Base-by-base conservation (phyloP, 1,140 invertebrate species). In the Bathynomus jamesi region DNA sequence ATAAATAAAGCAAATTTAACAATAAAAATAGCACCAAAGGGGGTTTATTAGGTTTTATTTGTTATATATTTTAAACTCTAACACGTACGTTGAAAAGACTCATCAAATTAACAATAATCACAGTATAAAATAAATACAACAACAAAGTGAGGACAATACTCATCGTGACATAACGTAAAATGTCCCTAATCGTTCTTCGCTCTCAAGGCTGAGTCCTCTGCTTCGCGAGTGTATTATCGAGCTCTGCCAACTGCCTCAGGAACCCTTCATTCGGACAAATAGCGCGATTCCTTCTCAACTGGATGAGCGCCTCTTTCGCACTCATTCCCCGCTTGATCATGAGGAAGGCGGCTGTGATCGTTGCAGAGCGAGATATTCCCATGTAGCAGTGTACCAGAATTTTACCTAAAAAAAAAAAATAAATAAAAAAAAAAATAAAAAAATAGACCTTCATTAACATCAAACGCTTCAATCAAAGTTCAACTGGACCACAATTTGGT, bases 181-280 rank as follows among this genome's bases (percentile, higher is more conserved):
- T 53, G 21, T 5, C 21, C 2, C 40, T 53, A 53, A 11, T 21
- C 11, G 40, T 21, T 53, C 13, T 21, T 11, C 11, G 21, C 11
- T 53, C 21, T 53, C 40, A 53, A 11, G 40, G 11, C 5, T 53
- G 40, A 2, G 62, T 61, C 27, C 77, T 69, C 29, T 78, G 70
- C 60, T 70, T 61, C 8, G 70, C 28, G n/a, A 78, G 72, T 24
- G 75, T 80, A 63, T 79, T 86, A 80, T 91, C 89, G 28, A 92
- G 83, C 66, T 86, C 84, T 32, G 88, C 88, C 53, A 94, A 81
- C 78, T 94, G 91, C 60, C 86, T 85, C 67, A 93, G 82, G 83
- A 94, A 94, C 60, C 91, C 91, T 77, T 88, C 84, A 78, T 94
- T 94, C 32, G 91, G 91, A 77, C 87, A 85, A 74, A 93, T 88